These are phyloP conservation scores for Cepaea nemoralis DNA, from an alignment of 1,140 invertebrate species.

Conservation along the genomic window DNA sequence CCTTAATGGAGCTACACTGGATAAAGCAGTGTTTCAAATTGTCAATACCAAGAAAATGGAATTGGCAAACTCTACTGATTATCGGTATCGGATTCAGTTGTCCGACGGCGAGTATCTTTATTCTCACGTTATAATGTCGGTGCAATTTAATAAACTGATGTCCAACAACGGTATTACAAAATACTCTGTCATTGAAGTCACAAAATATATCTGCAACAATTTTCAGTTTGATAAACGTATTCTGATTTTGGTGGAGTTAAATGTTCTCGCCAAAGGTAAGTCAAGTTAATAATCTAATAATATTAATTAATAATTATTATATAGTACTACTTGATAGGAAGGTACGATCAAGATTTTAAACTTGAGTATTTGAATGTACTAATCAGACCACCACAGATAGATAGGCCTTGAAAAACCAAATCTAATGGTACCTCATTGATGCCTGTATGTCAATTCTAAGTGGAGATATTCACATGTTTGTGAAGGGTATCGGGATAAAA, in stretches of 20 bases:
- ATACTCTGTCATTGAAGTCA: conserved; percentile 83
- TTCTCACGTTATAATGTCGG: conserved; percentile 91
- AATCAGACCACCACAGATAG: too few relatives aligned
- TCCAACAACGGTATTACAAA: conserved; percentile 80
- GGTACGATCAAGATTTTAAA: too few relatives aligned
- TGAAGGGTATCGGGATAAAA: too few relatives aligned
- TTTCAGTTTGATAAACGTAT: conserved; percentile 75
- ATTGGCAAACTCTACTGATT: conserved; percentile 77
- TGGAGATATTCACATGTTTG: too few relatives aligned
- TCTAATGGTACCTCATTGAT: too few relatives aligned
- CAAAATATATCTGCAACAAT: conserved; percentile 84
- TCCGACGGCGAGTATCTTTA: conserved; percentile 88
- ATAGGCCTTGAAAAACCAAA: too few relatives aligned
- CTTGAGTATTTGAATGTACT: too few relatives aligned
- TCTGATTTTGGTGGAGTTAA: conserved; percentile 85
- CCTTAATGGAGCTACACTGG: conserved; percentile 33
- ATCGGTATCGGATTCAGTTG: conserved; percentile 85
- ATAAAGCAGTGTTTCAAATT: conserved; percentile 27
- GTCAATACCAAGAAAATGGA: conserved; percentile 77
- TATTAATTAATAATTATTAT: too few relatives aligned
- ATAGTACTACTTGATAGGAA: too few relatives aligned
- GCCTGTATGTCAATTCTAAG: too few relatives aligned
- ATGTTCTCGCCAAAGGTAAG: conserved; percentile 79
- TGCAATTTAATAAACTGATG: conserved; percentile 85
- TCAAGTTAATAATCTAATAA: too few relatives aligned